phyloP scores from a whole-genome alignment of 2,797 vertebrate species.

The Hoplostethus atlanticus region DNA sequence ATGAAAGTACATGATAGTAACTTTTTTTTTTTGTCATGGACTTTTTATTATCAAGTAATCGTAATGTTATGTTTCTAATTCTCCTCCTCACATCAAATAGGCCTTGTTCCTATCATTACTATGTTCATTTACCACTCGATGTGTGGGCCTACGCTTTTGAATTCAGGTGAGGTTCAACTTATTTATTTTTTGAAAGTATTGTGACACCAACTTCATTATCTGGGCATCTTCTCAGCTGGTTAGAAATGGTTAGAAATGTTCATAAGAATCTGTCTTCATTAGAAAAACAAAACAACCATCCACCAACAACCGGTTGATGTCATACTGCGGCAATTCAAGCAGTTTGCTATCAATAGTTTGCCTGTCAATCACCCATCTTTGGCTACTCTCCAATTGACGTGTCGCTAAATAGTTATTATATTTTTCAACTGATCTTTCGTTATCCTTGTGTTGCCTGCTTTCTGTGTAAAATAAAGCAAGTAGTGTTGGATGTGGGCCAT shows the following conservation, averaged over 20 bases:
- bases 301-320: too few relatives aligned
- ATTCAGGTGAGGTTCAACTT: too few relatives aligned
- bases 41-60: background rate
- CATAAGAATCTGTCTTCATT: background rate
- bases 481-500: background rate
- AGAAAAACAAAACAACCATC: too few relatives aligned
- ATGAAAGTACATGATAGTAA: slow-evolving; percentile 13
- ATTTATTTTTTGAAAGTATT: too few relatives aligned
- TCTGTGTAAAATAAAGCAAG: slow-evolving; percentile 13
- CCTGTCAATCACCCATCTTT: background rate
- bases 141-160: background rate
- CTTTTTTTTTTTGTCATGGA: slow-evolving; percentile 17
- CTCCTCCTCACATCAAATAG: background rate
- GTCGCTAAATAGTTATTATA: slow-evolving; percentile 1
- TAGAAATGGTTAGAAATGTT: background rate
- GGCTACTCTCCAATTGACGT: background rate
- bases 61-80: background rate
- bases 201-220: background rate
- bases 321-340: background rate
- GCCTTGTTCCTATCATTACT: background rate
- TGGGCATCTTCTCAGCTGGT: background rate
- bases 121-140: background rate
- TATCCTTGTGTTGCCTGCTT: slow-evolving; percentile 16
- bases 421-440: background rate
- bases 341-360: background rate